phyloP scores from a whole-genome alignment of 2,113 vertebrate species.

The Siniperca chuatsi region DNA sequence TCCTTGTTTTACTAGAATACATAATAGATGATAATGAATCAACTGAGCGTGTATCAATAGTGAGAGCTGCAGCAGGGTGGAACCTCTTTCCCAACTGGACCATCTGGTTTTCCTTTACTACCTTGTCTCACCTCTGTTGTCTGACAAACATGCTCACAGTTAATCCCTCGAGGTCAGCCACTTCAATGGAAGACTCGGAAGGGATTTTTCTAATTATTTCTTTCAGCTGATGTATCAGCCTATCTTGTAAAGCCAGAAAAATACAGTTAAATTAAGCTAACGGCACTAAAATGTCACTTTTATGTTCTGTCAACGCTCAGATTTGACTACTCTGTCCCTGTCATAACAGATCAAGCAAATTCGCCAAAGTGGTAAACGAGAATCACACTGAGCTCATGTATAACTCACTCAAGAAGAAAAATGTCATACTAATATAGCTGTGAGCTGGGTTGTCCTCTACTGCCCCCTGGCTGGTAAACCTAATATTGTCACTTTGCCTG shows the following conservation, averaged over 20 bases:
- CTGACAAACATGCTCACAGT: constrained; percentile 29
- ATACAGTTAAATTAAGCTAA: constrained; percentile 33
- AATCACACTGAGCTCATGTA: not conserved
- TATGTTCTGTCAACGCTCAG: not conserved
- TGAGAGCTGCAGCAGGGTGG: constrained; percentile 46
- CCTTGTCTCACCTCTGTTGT: constrained; percentile 48
- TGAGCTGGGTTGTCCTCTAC: constrained; percentile 48
- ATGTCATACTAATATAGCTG: not conserved
- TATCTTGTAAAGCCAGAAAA: not conserved
- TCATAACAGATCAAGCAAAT: not conserved
- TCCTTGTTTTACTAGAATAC: not conserved
- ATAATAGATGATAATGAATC: not conserved
- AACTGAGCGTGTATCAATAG: not conserved
- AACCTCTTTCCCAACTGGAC: constrained; percentile 64
- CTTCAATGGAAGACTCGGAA: constrained; percentile 2
- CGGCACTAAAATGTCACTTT: constrained; percentile 7
- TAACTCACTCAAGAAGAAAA: constrained; percentile 2
- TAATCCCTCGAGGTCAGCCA: constrained; percentile 47
- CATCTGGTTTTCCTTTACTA: constrained; percentile 58
- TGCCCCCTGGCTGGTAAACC: constrained; percentile 67
- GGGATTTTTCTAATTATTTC: not conserved
- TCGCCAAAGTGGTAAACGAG: not conserved
- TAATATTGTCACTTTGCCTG: constrained; percentile 1
- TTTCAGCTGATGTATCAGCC: not conserved
- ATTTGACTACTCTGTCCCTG: not conserved